Evolutionary conservation across 2,888 invertebrate species (phyloP).

Genomic region (Eugnorisma glareosa): DNA sequence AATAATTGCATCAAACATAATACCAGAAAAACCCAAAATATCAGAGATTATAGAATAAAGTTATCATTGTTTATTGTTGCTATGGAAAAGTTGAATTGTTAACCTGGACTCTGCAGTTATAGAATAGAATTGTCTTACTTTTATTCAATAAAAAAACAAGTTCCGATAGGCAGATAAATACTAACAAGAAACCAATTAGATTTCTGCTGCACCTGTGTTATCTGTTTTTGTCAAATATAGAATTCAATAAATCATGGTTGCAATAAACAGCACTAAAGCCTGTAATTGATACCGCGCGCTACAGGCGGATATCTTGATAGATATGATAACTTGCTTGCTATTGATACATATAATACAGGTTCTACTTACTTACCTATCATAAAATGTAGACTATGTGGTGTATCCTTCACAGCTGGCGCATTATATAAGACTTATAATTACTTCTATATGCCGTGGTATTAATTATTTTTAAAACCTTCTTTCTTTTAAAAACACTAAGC

Average conservation of each 20-base stretch:
- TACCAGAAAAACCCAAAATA: constrained; percentile 23
- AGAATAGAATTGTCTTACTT: neutral
- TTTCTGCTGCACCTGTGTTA: neutral
- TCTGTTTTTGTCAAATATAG: constrained; percentile 11
- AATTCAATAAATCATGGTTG: constrained; percentile 41
- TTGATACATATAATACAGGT: constrained; percentile 45
- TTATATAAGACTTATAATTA: constrained; percentile 55
- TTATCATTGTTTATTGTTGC: constrained; percentile 39
- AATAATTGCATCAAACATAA: neutral
- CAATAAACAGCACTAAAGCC: constrained; percentile 59
- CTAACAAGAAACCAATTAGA: constrained; percentile 52
- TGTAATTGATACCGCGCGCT: constrained; percentile 58
- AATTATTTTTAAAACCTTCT: constrained; percentile 1
- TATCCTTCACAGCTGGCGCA: constrained; percentile 63
- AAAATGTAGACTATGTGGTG: constrained; percentile 68
- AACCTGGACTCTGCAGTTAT: neutral
- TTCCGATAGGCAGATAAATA: neutral
- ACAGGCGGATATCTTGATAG: constrained; percentile 63
- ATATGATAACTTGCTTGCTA: constrained; percentile 64
- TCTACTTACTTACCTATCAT: constrained; percentile 77
- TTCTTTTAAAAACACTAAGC: constrained; percentile 49
- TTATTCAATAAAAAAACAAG: neutral
- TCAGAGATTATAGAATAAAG: constrained; percentile 23
- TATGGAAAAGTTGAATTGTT: constrained; percentile 25
- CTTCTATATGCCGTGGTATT: constrained; percentile 17